Percentiles rank a stretch among this genome's conserved stretches.
These are phyloP conservation scores for Xerus rutilus DNA, from an alignment of 2,797 vertebrate genomes.

Conservation along the genomic window DNA sequence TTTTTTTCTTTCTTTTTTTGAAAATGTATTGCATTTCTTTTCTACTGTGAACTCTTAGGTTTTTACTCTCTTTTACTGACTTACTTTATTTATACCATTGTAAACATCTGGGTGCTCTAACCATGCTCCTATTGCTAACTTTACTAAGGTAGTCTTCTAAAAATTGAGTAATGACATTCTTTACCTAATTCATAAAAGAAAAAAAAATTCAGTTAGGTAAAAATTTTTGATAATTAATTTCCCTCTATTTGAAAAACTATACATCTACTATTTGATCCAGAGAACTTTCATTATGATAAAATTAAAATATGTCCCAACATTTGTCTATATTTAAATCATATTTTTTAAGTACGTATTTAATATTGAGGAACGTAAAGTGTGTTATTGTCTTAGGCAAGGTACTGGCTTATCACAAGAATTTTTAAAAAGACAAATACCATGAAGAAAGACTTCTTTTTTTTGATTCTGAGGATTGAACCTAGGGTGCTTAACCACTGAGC, in stretches of 20 bases:
- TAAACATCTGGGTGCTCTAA: not conserved
- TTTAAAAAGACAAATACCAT: not conserved
- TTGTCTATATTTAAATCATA: slow-evolving; percentile 16
- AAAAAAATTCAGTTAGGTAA: not conserved
- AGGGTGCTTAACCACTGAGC: not conserved
- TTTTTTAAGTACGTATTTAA: not conserved
- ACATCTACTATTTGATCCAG: not conserved
- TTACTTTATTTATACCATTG: slow-evolving; percentile 49
- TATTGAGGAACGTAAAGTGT: not conserved
- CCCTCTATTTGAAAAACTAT: slow-evolving; percentile 28
- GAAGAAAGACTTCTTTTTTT: not conserved
- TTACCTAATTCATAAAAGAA: not conserved
- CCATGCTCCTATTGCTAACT: not conserved
- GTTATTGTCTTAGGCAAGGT: not conserved
- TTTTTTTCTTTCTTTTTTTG: not conserved
- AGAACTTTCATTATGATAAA: slow-evolving; percentile 50
- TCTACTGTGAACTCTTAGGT: slow-evolving; percentile 7
- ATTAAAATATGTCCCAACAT: slow-evolving; percentile 21
- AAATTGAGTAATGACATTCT: slow-evolving; percentile 12
- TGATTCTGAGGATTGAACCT: not conserved
- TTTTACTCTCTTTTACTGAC: not conserved
- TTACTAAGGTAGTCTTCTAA: not conserved
- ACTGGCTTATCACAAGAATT: not conserved
- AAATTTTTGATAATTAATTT: slow-evolving; percentile 35
- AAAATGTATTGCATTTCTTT: slow-evolving; percentile 4